Evolutionary conservation across 2,113 vertebrate genomes (phyloP), one percentile per base, ranked within the genome.

Genomic region (Alces alces): DNA sequence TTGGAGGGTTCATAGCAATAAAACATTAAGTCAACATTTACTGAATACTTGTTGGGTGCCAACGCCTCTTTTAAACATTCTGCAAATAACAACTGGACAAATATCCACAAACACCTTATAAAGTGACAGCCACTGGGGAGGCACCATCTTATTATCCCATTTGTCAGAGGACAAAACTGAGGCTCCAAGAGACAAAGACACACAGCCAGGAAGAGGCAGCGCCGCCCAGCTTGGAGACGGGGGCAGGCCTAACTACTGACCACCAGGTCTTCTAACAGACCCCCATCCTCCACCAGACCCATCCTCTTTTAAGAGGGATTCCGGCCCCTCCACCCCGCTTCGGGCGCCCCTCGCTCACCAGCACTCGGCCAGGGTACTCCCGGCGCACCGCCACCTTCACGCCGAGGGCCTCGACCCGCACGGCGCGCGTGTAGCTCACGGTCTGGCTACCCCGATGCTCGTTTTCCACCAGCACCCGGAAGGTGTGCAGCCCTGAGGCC

Each of bases 391-490:
- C 98, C 92, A 99, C 96, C 13, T 54, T 96, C 94, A 98, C 98
- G 1, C 98, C 99, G 0, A 86, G 98, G 33, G 98, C 98, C 39
- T 97, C 92, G 60, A 99, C 96, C 0, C 97, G 97, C 13, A 99
- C 98, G 0, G 99, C 98, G 3, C 98, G 98, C 33, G 98, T 98
- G 57, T 98, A 99, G 91, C 99, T 99, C 85, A 99, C 99, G 0
- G 92, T 97, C 3, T 84, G 96, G 92, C 96, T 99, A 61, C 99
- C 99, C 1, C 99, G 97, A 21, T 99, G 98, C n/a, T 99, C 99
- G 1, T 99, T 99, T 47, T 98, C 98, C 95, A 99, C 99, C 19
- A 98, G 98, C 76, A 99, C 82, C 6, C 97, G 96, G 93, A 99
- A 99, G 7, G 98, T 95, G 5, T 97, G 95, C n/a, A 99, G 96